These are phyloP conservation scores for Tachysurus fulvidraco DNA, from an alignment of 2,113 vertebrate genomes.

Conservation along the genomic window DNA sequence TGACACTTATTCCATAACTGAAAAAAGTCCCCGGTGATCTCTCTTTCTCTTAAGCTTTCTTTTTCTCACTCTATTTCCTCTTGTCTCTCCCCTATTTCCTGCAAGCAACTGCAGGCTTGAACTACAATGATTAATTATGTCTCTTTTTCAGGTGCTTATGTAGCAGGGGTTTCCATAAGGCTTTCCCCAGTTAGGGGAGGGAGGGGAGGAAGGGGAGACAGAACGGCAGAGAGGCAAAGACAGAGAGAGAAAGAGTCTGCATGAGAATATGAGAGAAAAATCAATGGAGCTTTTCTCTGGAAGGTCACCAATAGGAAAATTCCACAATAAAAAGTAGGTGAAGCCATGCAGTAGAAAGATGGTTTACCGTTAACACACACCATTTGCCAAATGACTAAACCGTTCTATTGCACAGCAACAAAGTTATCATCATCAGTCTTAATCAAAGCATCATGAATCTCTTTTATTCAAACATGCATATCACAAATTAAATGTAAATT, in stretches of 20 bases:
- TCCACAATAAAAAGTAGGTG: constrained; percentile 18
- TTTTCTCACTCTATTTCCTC: background rate
- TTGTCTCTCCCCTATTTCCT: background rate
- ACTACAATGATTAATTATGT: background rate
- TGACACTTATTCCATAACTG: constrained; percentile 21
- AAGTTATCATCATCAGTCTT: background rate
- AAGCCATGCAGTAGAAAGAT: constrained; percentile 21
- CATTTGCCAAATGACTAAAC: background rate
- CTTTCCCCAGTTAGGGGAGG: constrained; percentile 16
- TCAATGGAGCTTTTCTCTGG: constrained; percentile 18
- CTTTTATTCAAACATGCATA: background rate
- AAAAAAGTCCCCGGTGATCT: background rate
- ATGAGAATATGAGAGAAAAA: constrained; percentile 15
- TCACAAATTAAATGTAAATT: background rate
- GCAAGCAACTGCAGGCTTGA: background rate
- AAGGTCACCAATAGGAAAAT: constrained; percentile 15
- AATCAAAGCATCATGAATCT: background rate
- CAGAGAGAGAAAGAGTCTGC: background rate
- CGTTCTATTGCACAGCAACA: background rate
- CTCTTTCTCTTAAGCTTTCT: constrained; percentile 12
- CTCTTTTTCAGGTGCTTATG: background rate
- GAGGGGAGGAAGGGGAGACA: background rate
- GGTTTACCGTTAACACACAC: background rate
- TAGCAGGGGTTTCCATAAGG: constrained; percentile 19
- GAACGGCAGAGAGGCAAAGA: background rate